Base-by-base conservation (phyloP, 30 jellyfish, hydroid and myxozoan genomes). In the Cassiopea xamachana region DNA sequence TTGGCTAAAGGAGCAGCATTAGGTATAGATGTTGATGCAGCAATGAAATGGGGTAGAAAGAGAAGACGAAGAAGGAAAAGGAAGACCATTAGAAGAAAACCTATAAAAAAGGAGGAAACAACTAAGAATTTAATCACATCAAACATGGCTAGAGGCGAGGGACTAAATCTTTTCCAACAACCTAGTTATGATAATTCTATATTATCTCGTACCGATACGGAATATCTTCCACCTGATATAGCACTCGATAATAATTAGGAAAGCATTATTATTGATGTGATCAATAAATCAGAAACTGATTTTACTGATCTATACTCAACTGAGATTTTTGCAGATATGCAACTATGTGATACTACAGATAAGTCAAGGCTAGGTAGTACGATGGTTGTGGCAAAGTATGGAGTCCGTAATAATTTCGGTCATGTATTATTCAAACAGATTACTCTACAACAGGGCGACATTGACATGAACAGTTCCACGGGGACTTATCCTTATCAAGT, bases 381-480 rank as follows among this genome's bases (percentile, higher is more conserved):
- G 39, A 27, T 27, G 39, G 39, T 27, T 27, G 64, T 17, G 2
- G 81, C 81, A 0, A 27, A 1, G 60, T 19, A 73, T 73, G 81
- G 81, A 1, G 27, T 73, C 8, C 27, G 81, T 50, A 73, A 73
- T 16, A 27, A 27, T 16, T 73, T 73, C 7, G 81, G 81, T 2
- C 81, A 73, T 9, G 62, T 50, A 27, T 39, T 73, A 17, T 73
- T 73, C 61, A 73, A 73, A 17, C 81, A 73, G 7, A 50, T 73
- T 2, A 73, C 81, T 4, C 13, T 73, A 50, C 81, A 73, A 13
- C 50, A 73, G 62, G 81, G 81, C 1, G 81, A 73, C 13, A 73
- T 13, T 2, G 61, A 73, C 1, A 73, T 73, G 81, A 73, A 17
- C 16, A 27, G 7, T 27, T 73, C 81, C 0, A 73, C 81, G 6